Conservation (phyloP, 2,113 vertebrate species). For the Pipra filicauda region DNA sequence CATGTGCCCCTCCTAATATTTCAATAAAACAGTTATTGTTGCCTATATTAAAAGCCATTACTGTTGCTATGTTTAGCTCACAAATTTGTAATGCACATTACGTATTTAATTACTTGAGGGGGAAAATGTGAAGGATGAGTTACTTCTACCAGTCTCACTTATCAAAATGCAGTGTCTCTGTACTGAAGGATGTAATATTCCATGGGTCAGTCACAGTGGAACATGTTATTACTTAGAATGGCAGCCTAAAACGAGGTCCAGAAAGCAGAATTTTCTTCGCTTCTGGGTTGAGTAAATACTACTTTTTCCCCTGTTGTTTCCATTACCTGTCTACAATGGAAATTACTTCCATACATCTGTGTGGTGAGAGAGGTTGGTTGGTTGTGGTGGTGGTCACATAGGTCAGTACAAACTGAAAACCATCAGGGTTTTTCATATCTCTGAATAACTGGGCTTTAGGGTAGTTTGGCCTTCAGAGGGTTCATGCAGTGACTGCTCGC, state of each 20-base stretch:
- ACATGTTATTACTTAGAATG: neutral
- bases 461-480: neutral
- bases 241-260: neutral
- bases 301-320: neutral
- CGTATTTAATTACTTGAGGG: neutral
- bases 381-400: neutral
- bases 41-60: neutral
- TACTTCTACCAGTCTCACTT: neutral
- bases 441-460: neutral
- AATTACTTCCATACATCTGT: neutral
- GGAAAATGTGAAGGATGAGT: neutral
- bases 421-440: neutral
- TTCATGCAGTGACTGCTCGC: neutral
- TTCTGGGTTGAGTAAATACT: neutral
- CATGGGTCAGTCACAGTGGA: neutral
- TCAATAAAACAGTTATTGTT: neutral
- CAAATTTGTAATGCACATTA: neutral
- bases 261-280: neutral
- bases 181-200: neutral
- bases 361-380: neutral
- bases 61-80: constrained; percentile 3
- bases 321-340: neutral
- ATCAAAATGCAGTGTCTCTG: neutral
- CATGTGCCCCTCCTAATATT: neutral
- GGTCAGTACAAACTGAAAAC: neutral